These are phyloP conservation scores for Morpho helenor DNA, from an alignment of 2,888 invertebrate species.

Conservation along the genomic window DNA sequence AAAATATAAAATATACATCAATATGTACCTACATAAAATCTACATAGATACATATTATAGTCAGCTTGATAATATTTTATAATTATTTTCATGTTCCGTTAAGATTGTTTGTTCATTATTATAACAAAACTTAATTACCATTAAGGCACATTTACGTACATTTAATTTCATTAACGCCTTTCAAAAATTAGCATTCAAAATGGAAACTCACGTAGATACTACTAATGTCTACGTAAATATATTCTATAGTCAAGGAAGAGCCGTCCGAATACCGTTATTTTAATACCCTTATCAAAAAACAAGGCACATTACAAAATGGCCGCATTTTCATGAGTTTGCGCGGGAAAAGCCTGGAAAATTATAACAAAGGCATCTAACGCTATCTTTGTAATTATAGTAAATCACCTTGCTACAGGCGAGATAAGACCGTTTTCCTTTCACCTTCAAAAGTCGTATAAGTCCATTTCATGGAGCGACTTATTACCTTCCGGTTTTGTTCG, in stretches of 20 bases:
- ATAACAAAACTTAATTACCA: too few species aligned
- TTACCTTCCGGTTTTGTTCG: conserved; percentile 47
- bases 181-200: conserved; percentile 68
- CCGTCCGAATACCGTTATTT: conserved; percentile 72
- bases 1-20: too few species aligned
- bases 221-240: conserved; percentile 58
- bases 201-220: conserved; percentile 67
- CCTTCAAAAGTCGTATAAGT: conserved; percentile 58
- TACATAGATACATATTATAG: too few species aligned
- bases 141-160: conserved; percentile 1
- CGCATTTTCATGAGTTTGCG: conserved; percentile 75
- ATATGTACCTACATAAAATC: too few species aligned
- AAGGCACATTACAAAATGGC: conserved; percentile 78
- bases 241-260: conserved; percentile 54
- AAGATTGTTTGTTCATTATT: too few species aligned
- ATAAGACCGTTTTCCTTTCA: conserved; percentile 63
- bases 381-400: conserved; percentile 80
- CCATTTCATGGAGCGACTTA: conserved; percentile 43
- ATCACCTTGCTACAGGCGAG: conserved; percentile 77
- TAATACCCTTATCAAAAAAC: conserved; percentile 79
- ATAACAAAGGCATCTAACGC: conserved; percentile 79
- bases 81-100: too few species aligned
- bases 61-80: too few species aligned
- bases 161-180: conserved; percentile 65
- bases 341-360: conserved; percentile 77